Percentiles rank a stretch among this genome's conserved stretches.
These are phyloP conservation scores for Gandaritis pyraliata DNA, from an alignment of 2,888 invertebrate species.

Conservation along the genomic window DNA sequence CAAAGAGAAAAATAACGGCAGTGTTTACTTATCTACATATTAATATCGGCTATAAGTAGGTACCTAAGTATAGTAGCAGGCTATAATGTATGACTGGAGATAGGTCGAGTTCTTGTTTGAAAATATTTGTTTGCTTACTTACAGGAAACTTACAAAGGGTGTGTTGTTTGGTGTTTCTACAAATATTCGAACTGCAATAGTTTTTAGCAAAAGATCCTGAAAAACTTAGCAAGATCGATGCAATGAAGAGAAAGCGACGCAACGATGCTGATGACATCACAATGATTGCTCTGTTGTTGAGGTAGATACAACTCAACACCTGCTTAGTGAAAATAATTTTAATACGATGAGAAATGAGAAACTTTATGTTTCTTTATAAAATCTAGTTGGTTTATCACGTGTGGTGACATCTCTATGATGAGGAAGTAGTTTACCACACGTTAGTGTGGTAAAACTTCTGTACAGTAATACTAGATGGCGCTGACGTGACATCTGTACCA, in stretches of 20 bases:
- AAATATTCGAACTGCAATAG: conserved; percentile 57
- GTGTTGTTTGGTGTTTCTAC: conserved; percentile 59
- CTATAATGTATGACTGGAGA: background rate
- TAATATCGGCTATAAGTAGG: too few relatives aligned
- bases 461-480: too few relatives aligned
- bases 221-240: conserved; percentile 7
- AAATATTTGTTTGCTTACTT: conserved; percentile 27
- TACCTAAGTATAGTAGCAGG: too few relatives aligned
- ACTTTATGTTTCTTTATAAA: background rate
- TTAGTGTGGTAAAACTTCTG: too few relatives aligned
- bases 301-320: too few relatives aligned
- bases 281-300: background rate
- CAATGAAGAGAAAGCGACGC: conserved; percentile 7
- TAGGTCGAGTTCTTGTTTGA: background rate
- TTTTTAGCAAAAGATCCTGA: conserved; percentile 48
- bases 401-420: too few relatives aligned
- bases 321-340: background rate
- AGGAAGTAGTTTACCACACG: too few relatives aligned
- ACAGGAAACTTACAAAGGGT: conserved; percentile 67
- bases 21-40: too few relatives aligned
- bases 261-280: conserved; percentile 7
- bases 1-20: too few relatives aligned
- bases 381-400: conserved; percentile 1
- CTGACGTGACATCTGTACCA: too few relatives aligned
- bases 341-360: too few relatives aligned